Conservation (phyloP, 1,140 invertebrate genomes). For the Drosophila nigromelanica region DNA sequence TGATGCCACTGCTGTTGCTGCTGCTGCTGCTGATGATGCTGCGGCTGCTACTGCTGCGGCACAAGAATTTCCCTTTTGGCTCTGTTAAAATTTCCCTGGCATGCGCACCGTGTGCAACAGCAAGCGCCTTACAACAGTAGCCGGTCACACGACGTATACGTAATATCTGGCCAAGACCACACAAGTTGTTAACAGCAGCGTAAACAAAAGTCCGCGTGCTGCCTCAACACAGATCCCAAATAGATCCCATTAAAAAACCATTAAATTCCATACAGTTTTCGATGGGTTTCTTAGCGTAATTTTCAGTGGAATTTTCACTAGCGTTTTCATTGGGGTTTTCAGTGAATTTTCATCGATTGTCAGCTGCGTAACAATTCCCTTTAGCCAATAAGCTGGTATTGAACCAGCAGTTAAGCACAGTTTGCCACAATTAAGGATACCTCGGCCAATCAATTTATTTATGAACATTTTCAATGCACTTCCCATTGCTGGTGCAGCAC, state of each 20-base stretch:
- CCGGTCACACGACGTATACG: slow-evolving; percentile 44
- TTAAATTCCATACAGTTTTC: neutral
- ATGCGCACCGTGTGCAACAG: slow-evolving; percentile 61
- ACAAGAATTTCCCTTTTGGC: slow-evolving; percentile 59
- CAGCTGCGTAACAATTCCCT: neutral
- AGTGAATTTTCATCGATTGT: neutral
- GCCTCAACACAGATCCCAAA: neutral
- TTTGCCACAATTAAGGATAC: slow-evolving; percentile 59
- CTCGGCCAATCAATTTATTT: slow-evolving; percentile 65
- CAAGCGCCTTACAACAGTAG: slow-evolving; percentile 2
- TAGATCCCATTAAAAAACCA: neutral
- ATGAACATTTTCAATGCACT: slow-evolving; percentile 55
- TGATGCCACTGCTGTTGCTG: slow-evolving; percentile 24
- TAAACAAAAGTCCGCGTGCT: neutral
- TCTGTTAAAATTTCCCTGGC: slow-evolving; percentile 77
- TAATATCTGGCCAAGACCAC: slow-evolving; percentile 32
- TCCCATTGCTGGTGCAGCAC: slow-evolving; percentile 18
- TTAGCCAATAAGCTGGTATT: slow-evolving; percentile 21
- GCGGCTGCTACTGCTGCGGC: slow-evolving; percentile 44
- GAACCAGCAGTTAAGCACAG: slow-evolving; percentile 25
- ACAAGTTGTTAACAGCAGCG: slow-evolving; percentile 18
- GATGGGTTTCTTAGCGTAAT: neutral
- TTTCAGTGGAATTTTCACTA: too few species aligned
- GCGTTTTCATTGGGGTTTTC: neutral
- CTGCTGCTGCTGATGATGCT: slow-evolving; percentile 10